phyloP scores from a whole-genome alignment of 1,140 invertebrate species.

The Batillaria attramentaria region DNA sequence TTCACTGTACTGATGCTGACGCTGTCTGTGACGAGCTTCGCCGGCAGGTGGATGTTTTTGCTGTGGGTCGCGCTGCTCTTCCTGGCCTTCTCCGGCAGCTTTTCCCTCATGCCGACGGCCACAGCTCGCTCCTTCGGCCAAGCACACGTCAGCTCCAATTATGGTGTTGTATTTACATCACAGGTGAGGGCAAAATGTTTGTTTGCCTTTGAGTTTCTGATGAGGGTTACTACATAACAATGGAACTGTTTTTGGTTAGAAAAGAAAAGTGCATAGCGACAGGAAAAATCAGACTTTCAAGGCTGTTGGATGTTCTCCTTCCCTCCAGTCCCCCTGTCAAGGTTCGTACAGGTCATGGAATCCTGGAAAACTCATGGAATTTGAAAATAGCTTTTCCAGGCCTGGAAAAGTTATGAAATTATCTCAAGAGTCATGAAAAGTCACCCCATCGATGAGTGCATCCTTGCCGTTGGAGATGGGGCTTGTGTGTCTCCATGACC shows the following conservation, averaged over 20 bases:
- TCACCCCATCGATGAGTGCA: no score
- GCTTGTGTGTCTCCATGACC: no score
- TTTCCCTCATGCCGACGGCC: constrained; percentile 56
- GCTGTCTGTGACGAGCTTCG: constrained; percentile 42
- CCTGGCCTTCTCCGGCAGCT: constrained; percentile 58
- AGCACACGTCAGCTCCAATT: constrained; percentile 49
- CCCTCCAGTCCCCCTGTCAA: not conserved
- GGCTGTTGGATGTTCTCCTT: not conserved
- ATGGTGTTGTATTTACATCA: constrained; percentile 57
- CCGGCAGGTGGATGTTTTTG: constrained; percentile 48
- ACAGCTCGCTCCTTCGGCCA: constrained; percentile 55
- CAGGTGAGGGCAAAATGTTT: constrained; percentile 33
- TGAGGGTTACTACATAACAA: not conserved
- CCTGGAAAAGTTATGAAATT: no score
- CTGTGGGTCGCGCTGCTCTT: constrained; percentile 57
- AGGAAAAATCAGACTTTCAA: not conserved
- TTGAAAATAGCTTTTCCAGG: no score
- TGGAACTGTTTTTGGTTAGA: not conserved
- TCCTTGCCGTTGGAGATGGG: no score
- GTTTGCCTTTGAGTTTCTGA: not conserved
- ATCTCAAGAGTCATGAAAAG: no score
- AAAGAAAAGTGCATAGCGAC: not conserved
- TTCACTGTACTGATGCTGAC: constrained; percentile 45
- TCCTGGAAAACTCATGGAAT: no score
- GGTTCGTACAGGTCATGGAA: no score